A percentile compares a stretch with the other conserved stretches of the same genome.
phyloP scores from a whole-genome alignment of 2,888 invertebrate genomes.

The Clusia tigrina region DNA sequence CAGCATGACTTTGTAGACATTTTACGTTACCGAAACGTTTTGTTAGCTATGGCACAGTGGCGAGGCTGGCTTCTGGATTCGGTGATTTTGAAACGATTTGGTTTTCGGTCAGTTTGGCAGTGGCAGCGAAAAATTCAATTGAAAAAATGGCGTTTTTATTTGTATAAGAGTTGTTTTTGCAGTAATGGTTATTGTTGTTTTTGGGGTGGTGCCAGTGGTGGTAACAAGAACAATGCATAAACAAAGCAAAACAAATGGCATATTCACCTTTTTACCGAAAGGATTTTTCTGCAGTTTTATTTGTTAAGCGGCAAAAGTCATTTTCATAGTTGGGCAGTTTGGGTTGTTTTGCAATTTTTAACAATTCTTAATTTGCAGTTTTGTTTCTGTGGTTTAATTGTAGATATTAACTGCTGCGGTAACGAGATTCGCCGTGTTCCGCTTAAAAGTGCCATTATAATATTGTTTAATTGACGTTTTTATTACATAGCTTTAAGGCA shows the following conservation, averaged over 20 bases:
- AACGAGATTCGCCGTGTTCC: constrained; percentile 28
- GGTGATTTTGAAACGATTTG: constrained; percentile 21
- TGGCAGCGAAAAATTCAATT: constrained; percentile 21
- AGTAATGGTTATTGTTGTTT: constrained; percentile 6
- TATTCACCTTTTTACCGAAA: constrained; percentile 19
- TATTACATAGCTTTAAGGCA: too few relatives aligned
- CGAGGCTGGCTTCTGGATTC: background rate
- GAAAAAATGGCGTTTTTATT: constrained; percentile 11
- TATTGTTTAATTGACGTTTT: constrained; percentile 27
- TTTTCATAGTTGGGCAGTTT: constrained; percentile 14
- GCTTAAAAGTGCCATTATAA: constrained; percentile 17
- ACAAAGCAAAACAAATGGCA: constrained; percentile 9
- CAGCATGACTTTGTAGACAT: constrained; percentile 14
- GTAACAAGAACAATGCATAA: constrained; percentile 5
- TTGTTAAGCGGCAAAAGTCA: constrained; percentile 21
- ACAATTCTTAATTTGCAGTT: constrained; percentile 31
- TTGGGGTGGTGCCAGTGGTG: background rate
- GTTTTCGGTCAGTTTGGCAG: constrained; percentile 30
- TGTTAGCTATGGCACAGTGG: constrained; percentile 35
- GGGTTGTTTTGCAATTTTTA: constrained; percentile 12
- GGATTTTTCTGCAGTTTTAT: constrained; percentile 22
- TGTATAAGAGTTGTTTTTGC: constrained; percentile 5
- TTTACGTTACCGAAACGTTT: constrained; percentile 42
- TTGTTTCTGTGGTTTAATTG: constrained; percentile 24
- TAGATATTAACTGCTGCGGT: constrained; percentile 20